Evolutionary conservation across 2,113 vertebrate genomes (phyloP).

Genomic region (Sapayoa aenigma): DNA sequence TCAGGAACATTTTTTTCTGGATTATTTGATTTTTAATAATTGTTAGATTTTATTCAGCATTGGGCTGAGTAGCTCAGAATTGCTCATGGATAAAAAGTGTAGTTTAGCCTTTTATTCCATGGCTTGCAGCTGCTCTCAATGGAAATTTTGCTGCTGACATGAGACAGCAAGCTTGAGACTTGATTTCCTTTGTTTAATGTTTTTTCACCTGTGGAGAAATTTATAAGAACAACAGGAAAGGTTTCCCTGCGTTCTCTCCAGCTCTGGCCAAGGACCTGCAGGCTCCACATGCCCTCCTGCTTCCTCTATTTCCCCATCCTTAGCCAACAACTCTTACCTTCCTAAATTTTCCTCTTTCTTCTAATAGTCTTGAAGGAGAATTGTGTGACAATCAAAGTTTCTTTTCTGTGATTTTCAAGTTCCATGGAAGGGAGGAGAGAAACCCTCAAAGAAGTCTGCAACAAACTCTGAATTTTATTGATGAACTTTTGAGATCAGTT

Average conservation of each 20-base stretch:
- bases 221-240: neutral
- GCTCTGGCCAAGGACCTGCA: neutral
- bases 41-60: neutral
- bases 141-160: neutral
- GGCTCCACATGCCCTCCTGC: fast-evolving
- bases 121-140: neutral
- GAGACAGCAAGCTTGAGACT: neutral
- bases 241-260: neutral
- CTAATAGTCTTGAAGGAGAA: neutral
- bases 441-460: neutral
- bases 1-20: neutral
- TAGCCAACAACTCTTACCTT: neutral
- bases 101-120: neutral
- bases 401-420: neutral
- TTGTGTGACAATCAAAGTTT: neutral
- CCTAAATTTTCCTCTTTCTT: neutral
- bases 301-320: neutral
- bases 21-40: neutral
- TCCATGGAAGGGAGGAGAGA: neutral
- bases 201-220: neutral
- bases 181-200: neutral
- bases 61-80: neutral
- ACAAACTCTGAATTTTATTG: neutral
- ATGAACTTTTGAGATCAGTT: neutral
- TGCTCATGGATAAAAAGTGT: neutral